Base-by-base conservation (phyloP, 64 coral and sea anemone species). In the Montipora cactus region DNA sequence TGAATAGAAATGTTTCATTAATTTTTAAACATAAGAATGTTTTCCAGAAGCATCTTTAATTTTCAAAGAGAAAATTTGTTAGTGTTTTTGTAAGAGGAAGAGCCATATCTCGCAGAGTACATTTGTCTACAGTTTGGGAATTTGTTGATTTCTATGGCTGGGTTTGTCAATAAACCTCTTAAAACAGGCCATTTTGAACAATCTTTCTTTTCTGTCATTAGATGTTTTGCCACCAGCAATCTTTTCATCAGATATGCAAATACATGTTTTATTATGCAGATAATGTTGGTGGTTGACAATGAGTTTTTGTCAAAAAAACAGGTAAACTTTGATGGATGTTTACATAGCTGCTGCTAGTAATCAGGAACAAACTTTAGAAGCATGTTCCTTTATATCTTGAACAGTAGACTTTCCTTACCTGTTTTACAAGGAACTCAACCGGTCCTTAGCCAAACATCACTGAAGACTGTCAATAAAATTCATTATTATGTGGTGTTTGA, bases 231-330 rank as follows among this genome's bases (percentile, higher is more conserved):
- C 82, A 86, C 82, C 82, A 8, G 82, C 47, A 22, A 13, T 2
- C 66, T n/a, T 71, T 86, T 71, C 66, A 50, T 72, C 66, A 2
- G 3, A 72, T 86, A 86, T 86, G 82, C 47, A 71, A 86, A 86
- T 84, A 67, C 6, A 45, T 84, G 58, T 84, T 62, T 84, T 84
- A 48, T 84, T 84, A 84, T 84, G 81, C 81, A 84, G 81, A 84
- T 86, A 8, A 18, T 67, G 19, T 48, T 49, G 7, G n/a, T 49
- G 82, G 82, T 86, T 49, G 19, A 49, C 49, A 52, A 50, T 23
- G 62, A 71, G 45, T 86, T 85, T 85, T 85, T 86, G 46, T 86
- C 22, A 3, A 4, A 9, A 37, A 12, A 67, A 84, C 62, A 73
- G 62, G 62, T 70, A 86, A 86, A 72, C 64, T 86, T 51, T 86